Conservation (phyloP, 2,888 invertebrate genomes). For the Autographa gamma region DNA sequence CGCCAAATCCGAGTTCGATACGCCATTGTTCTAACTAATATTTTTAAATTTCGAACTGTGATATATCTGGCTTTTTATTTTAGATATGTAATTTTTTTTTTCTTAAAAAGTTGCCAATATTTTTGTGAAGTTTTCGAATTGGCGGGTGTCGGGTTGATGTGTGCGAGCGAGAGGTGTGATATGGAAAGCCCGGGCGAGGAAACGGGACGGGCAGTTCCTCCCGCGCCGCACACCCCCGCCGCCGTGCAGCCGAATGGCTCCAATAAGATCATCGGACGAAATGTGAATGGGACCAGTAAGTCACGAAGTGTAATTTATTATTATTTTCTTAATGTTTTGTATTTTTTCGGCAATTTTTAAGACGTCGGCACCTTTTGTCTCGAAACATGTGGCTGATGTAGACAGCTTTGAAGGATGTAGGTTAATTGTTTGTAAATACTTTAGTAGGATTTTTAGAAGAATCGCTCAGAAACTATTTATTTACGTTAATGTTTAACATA, state of each 20-base stretch:
- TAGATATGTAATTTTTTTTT: conserved; percentile 50
- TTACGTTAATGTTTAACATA: background rate
- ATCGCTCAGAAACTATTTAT: background rate
- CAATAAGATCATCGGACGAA: conserved; percentile 90
- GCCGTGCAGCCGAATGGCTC: conserved; percentile 86
- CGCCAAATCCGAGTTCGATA: conserved; percentile 63
- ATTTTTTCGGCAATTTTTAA: conserved; percentile 41
- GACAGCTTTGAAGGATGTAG: conserved; percentile 20
- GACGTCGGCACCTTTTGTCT: conserved; percentile 25
- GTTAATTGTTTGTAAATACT: conserved; percentile 22
- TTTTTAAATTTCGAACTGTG: conserved; percentile 47
- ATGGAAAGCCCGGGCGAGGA: conserved; percentile 87
- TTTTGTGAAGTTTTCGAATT: conserved; percentile 81
- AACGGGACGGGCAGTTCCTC: conserved; percentile 81
- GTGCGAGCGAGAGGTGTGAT: conserved; percentile 83
- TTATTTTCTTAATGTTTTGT: conserved; percentile 56
- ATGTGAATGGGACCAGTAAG: conserved; percentile 91
- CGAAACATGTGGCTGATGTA: conserved; percentile 12
- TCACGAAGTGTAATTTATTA: conserved; percentile 69
- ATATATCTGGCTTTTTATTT: conserved; percentile 34
- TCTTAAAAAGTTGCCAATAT: conserved; percentile 57
- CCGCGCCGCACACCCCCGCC: conserved; percentile 82
- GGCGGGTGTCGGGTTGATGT: conserved; percentile 84
- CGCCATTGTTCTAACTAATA: conserved; percentile 38
- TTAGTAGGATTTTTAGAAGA: conserved; percentile 23